These are phyloP conservation scores for Schrankia costaestrigalis DNA, from an alignment of 2,888 invertebrate species.

Conservation along the genomic window DNA sequence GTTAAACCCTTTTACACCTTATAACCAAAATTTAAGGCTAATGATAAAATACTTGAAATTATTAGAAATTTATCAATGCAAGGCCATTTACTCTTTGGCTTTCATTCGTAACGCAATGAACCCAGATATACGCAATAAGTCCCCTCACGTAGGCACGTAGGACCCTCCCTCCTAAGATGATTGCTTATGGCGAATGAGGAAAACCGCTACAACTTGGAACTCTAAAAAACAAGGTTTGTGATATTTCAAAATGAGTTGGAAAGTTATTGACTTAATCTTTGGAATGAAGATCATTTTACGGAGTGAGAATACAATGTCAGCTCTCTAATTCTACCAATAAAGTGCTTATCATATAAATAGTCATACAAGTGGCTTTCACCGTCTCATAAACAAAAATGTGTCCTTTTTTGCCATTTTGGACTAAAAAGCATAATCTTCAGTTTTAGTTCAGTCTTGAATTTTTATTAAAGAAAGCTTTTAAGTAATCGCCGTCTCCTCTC, in stretches of 20 bases:
- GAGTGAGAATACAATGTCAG: background rate
- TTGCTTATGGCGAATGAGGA: conserved; percentile 41
- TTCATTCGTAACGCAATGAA: conserved; percentile 1
- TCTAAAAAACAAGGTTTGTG: conserved; percentile 26
- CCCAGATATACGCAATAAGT: conserved; percentile 13
- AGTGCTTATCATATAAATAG: too few species aligned
- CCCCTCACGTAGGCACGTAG: conserved; percentile 23
- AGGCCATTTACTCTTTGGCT: conserved; percentile 4
- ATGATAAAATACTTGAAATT: conserved; percentile 8
- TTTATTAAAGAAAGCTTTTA: conserved; percentile 22
- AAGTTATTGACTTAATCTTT: background rate
- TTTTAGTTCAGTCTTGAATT: conserved; percentile 15
- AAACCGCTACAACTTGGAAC: conserved; percentile 11
- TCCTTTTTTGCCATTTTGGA: too few species aligned
- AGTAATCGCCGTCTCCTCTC: conserved; percentile 15
- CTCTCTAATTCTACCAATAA: too few species aligned
- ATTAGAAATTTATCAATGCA: conserved; percentile 11
- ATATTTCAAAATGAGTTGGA: conserved; percentile 38
- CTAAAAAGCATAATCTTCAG: too few species aligned
- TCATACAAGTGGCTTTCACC: too few species aligned
- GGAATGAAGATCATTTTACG: background rate
- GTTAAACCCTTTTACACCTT: background rate
- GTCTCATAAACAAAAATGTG: too few species aligned
- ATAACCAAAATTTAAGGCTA: background rate
- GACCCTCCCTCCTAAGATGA: conserved; percentile 32